Conservation (phyloP, 2,888 invertebrate species). For the Meloe dianella region DNA sequence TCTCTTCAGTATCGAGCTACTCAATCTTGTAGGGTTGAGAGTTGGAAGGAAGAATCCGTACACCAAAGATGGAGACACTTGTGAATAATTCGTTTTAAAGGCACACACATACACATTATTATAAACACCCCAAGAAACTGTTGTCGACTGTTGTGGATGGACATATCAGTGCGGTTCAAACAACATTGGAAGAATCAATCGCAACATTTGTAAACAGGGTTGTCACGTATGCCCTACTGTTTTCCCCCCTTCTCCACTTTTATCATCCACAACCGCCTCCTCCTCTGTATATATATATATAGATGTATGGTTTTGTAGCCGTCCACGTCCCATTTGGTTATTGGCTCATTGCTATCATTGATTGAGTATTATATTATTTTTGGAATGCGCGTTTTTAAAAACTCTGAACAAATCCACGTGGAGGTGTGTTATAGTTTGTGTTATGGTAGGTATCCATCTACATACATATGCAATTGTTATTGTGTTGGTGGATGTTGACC, state of each 20-base stretch:
- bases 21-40: background rate
- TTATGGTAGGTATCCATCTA: too few relatives aligned
- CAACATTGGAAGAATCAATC: constrained; percentile 62
- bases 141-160: constrained; percentile 47
- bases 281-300: constrained; percentile 44
- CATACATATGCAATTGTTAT: constrained; percentile 28
- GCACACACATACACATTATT: background rate
- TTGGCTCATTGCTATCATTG: constrained; percentile 62
- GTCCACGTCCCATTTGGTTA: constrained; percentile 61
- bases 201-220: constrained; percentile 63
- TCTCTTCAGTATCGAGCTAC: too few relatives aligned
- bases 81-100: background rate
- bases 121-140: constrained; percentile 14
- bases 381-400: constrained; percentile 62
- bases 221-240: constrained; percentile 56
- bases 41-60: background rate
- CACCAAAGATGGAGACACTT: constrained; percentile 2
- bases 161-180: constrained; percentile 59
- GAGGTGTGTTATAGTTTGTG: constrained; percentile 39
- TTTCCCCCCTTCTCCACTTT: constrained; percentile 4
- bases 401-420: constrained; percentile 58
- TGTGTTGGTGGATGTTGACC: constrained; percentile 44
- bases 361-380: constrained; percentile 63
- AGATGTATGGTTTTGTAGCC: constrained; percentile 46
- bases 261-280: constrained; percentile 35